Percentiles rank a stretch among this genome's conserved stretches.
Conservation (phyloP, 2,888 invertebrate genomes). For the Zygaena filipendulae region DNA sequence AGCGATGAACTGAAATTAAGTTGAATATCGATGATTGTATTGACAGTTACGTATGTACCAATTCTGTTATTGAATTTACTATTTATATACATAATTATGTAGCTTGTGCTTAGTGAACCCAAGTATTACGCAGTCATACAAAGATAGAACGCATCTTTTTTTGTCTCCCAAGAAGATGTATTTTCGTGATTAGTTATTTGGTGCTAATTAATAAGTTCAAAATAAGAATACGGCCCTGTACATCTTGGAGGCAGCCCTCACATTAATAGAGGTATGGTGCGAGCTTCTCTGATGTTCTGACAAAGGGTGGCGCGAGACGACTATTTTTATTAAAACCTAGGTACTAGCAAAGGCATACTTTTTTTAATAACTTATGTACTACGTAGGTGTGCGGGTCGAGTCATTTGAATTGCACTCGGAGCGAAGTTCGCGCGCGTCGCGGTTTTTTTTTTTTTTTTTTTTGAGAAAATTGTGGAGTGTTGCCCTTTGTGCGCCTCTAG, state of each 20-base stretch:
- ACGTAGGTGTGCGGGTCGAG: constrained; percentile 33
- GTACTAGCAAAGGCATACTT: constrained; percentile 59
- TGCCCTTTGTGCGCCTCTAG: constrained; percentile 39
- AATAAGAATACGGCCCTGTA: constrained; percentile 36
- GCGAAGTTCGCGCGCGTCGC: constrained; percentile 35
- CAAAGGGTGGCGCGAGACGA: constrained; percentile 60
- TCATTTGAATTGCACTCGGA: constrained; percentile 35
- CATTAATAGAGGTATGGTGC: constrained; percentile 53
- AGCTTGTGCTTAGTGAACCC: too few species aligned
- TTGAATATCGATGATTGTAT: too few species aligned
- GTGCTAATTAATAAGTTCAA: constrained; percentile 26
- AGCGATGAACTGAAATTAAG: too few species aligned
- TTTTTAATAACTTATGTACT: constrained; percentile 67
- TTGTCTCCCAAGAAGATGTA: too few species aligned
- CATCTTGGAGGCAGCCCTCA: constrained; percentile 52
- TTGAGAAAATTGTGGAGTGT: constrained; percentile 51
- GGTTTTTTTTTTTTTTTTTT: constrained; percentile 31
- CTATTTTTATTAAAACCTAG: constrained; percentile 68
- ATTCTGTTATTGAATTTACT: too few species aligned
- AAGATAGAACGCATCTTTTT: too few species aligned
- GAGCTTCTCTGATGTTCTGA: constrained; percentile 56
- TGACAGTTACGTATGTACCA: too few species aligned
- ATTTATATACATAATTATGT: too few species aligned
- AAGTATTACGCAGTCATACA: too few species aligned
- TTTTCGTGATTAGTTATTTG: too few species aligned